These are phyloP conservation scores for Charanyca ferruginea DNA, from an alignment of 2,888 invertebrate genomes.

Conservation along the genomic window DNA sequence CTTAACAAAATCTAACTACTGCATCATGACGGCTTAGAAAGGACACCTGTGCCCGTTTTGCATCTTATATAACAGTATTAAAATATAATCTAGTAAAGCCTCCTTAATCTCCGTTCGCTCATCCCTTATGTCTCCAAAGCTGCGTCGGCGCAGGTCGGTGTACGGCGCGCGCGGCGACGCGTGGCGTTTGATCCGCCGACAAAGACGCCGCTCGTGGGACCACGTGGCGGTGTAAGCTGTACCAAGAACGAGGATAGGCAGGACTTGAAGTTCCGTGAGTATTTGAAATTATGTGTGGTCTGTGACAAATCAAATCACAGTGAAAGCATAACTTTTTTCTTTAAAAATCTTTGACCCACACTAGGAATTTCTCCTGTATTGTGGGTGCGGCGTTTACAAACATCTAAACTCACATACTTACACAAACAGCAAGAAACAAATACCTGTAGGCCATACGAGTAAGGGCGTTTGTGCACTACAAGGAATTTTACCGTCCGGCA, in stretches of 20 bases:
- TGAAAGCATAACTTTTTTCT: too few relatives aligned
- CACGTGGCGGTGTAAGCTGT: constrained; percentile 72
- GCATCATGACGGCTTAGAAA: too few relatives aligned
- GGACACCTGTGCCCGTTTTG: too few relatives aligned
- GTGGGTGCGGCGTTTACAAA: too few relatives aligned
- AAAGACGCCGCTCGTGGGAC: constrained; percentile 80
- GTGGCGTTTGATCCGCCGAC: constrained; percentile 87
- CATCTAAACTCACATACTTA: too few relatives aligned
- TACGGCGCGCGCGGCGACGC: constrained; percentile 74
- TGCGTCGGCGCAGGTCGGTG: constrained; percentile 66
- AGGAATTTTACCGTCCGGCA: too few relatives aligned
- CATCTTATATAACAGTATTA: not conserved
- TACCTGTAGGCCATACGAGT: too few relatives aligned
- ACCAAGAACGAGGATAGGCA: constrained; percentile 49
- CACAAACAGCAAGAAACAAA: too few relatives aligned
- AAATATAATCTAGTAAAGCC: not conserved
- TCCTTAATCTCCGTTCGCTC: constrained; percentile 43
- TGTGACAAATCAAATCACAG: constrained; percentile 1
- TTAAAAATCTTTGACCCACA: too few relatives aligned
- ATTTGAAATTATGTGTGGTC: constrained; percentile 8
- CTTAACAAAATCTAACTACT: too few relatives aligned
- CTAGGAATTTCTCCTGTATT: too few relatives aligned
- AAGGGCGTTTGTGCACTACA: too few relatives aligned
- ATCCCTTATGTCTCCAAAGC: constrained; percentile 36
- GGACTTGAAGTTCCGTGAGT: constrained; percentile 26